Base-by-base conservation (phyloP, 2,797 vertebrate genomes). In the Parauchenoglanis ngamensis region DNA sequence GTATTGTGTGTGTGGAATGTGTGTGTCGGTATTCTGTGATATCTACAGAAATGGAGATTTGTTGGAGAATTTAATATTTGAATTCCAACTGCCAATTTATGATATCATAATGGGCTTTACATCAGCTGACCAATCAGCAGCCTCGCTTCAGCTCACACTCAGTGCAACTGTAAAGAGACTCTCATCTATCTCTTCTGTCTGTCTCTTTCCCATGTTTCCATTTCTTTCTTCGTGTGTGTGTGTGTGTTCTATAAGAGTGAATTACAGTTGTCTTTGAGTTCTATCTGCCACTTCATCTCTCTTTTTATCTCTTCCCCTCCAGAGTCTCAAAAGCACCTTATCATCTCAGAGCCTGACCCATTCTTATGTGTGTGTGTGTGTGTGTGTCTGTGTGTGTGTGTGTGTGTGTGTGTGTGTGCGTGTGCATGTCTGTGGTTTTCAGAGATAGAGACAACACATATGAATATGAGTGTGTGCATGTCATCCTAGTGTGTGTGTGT, bases 381-480 rank as follows among this genome's bases (percentile, higher is more conserved):
- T 86, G 76, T 70, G 82, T 83, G 82, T 83, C 49, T 70, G 65
- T 56, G 81, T 56, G n/a, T 86, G 85, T 80, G 85, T 86, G 76
- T 70, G 82, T 83, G 82, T 83, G 65, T 70, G 65, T 56, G 81
- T 56, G n/a, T 86, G 85, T 80, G 85, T 86, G 76, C 68, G 82
- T 83, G 82, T 83, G 65, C 67, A 44, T 56, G 63, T 83, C 46
- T 56, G 65, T 56, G 31, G 7, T 77, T 77, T 52, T 80, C 28
- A 80, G 31, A 61, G 77, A 80, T 63, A 63, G 21, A 44, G 78
- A 61, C 35, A 56, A 56, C 54, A 40, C 77, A 28, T 46, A 72
- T 84, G 67, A 72, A 54, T 70, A 70, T 52, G 49, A 54, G 52
- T 56, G 35, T 40, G 21, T 56, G 21, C 12, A 44, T 61, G 56